Base-by-base conservation (phyloP, 2,888 invertebrate genomes). In the Alcis repandata region DNA sequence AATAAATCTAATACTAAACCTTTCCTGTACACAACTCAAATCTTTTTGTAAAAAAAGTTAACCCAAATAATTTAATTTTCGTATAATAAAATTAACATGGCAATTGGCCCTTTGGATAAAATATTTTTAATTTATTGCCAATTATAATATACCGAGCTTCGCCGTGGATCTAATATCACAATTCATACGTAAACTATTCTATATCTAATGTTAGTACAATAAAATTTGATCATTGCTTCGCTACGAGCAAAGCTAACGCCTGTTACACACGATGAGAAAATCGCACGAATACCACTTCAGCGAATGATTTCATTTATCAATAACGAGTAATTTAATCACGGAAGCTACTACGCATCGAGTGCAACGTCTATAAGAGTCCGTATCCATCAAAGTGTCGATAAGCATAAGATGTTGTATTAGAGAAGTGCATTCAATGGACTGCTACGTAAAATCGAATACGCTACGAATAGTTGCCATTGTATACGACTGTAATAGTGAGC, bases 91-190 rank as follows among this genome's bases (percentile, higher is more conserved):
- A 15, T 17, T 15, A 15, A 22, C 13, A 46, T 22, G 22, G n/a
- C 22, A 7, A 22, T 20, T 22, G 17, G 10, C 43, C 19, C n/a
- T 17, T 10, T 27, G 2, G 2, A 6, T 27, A 6, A 27, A 27
- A 27, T 27, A 27, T 27, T 27, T n/a, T 20, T 2, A 51, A 20
- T 36, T 36, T 36, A 36, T 36, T 51, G 36, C 36, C 51, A 36
- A 51, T 20, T 1, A 38, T 20, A 32, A 52, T 22, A 2, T 45
- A 43, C 22, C 19, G 27, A 46, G 52, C 52, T 52, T 58, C 17
- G 17, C 60, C 45, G 59, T 67, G 72, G 65, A 57, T 63, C 56
- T 65, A 70, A 65, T 70, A 72, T 70, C 68, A 70, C 70, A 69
- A 61, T 69, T 60, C 32, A 57, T 46, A 62, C 32, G 40, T 63